Base-by-base conservation (phyloP, 1,140 invertebrate genomes). In the Trichonephila clavata region DNA sequence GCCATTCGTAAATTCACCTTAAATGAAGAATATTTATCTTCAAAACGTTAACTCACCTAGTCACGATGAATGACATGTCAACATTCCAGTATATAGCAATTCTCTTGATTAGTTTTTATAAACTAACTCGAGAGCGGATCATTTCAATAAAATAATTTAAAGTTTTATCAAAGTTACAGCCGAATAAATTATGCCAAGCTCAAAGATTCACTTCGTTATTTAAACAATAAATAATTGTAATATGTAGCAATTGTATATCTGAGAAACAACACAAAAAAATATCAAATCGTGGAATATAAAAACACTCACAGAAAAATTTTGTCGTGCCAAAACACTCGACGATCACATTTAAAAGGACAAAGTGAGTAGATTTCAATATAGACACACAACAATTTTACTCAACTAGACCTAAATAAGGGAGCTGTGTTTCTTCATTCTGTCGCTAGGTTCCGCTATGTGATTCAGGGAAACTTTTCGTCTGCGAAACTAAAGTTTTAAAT, bases 301-400 rank as follows among this genome's bases (percentile, higher is more conserved):
- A 59, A 60, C 83, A 84, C 3, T 57, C 83, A 18, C 50, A 50
- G 39, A 84, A 60, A 84, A 84, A 14, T 84, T 84, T 57, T 24
- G n/a, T 24, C 21, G 71, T 59, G 57, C 83, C 83, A 84, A 84
- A 84, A 84, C 83, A 84, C 83, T 84, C 59, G 83, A 59, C 83
- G 50, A 84, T 84, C 83, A 84, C 83, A 84, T 84, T 84, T 84
- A 84, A 84, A 84, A 84, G 57, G 83, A 84, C 39, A n/a, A n/a
- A 59, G n/a, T 13, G n/a, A 84, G 50, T 57, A 84, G 6, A 59
- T n/a, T 7, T 50, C 50, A 50, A 50, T 50, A 50, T 50, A 50
- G 50, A 50, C 7, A 50, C 10, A 50, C 50, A 50, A 50, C 10
- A 2, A 50, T 13, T 13, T 50, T 13, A 50, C 7, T 10, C 50